phyloP scores from a whole-genome alignment of 1,140 invertebrate species.

The Apis cerana region DNA sequence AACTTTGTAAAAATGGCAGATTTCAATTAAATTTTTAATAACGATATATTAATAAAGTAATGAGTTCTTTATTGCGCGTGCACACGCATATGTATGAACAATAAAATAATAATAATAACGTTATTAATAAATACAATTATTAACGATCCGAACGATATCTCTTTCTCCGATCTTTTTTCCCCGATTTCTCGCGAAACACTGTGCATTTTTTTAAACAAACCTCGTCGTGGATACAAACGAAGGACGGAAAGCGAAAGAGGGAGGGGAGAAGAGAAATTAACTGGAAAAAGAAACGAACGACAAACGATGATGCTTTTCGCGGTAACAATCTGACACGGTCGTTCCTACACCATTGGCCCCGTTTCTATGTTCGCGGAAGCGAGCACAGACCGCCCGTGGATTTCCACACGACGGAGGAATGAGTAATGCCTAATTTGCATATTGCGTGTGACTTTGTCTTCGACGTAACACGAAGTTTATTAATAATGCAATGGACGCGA shows the following conservation, averaged over 20 bases:
- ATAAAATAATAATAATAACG: too few relatives aligned
- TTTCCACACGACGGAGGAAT: conserved; percentile 62
- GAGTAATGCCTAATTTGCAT: conserved; percentile 71
- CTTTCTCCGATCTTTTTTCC: too few relatives aligned
- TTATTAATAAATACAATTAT: too few relatives aligned
- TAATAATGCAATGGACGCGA: conserved; percentile 69
- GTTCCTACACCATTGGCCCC: conserved; percentile 8
- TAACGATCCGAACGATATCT: too few relatives aligned
- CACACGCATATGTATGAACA: not conserved
- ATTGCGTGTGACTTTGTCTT: conserved; percentile 69
- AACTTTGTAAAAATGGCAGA: not conserved
- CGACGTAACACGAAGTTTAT: conserved; percentile 67
- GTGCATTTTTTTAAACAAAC: too few relatives aligned
- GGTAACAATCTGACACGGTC: not conserved
- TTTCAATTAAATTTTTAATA: not conserved
- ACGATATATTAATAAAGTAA: not conserved
- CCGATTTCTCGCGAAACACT: too few relatives aligned
- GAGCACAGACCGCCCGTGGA: conserved; percentile 37
- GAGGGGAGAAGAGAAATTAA: not conserved
- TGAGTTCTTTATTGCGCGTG: too few relatives aligned
- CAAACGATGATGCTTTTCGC: not conserved
- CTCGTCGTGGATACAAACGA: not conserved
- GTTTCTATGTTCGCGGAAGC: conserved; percentile 28
- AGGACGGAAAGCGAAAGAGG: not conserved
- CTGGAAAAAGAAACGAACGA: not conserved